Conservation (phyloP, 2,797 vertebrate species). For the Cyclura pinguis region DNA sequence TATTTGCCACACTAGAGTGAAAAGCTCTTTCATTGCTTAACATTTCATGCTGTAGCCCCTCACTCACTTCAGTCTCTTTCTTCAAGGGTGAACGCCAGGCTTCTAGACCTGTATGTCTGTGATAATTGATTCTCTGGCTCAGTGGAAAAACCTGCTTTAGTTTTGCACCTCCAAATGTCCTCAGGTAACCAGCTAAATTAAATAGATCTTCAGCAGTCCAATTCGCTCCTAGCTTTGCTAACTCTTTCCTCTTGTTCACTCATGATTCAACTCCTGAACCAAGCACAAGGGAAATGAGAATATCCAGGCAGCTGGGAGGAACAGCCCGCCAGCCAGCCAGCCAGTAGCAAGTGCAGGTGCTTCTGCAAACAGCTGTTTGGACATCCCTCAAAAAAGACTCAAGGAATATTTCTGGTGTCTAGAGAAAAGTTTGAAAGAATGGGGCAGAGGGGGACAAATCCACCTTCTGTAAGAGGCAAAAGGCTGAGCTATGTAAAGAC, state of each 20-base stretch:
- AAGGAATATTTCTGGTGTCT: not conserved
- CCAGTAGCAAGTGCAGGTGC: constrained; percentile 23
- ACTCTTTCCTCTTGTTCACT: not conserved
- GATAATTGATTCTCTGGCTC: not conserved
- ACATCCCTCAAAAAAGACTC: not conserved
- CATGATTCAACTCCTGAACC: not conserved
- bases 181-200: not conserved
- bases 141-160: not conserved
- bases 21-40: not conserved
- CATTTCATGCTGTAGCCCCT: too few relatives aligned
- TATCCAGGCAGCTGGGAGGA: constrained; percentile 16
- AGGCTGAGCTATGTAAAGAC: too few relatives aligned
- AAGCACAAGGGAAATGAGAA: not conserved
- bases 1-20: not conserved
- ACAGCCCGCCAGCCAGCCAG: not conserved
- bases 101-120: too few relatives aligned
- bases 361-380: constrained; percentile 6
- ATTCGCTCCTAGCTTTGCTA: not conserved
- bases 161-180: not conserved
- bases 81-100: not conserved
- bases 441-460: not conserved
- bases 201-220: not conserved
- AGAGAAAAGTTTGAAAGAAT: not conserved
- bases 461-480: not conserved
- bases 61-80: not conserved